phyloP scores from a whole-genome alignment of 2,797 vertebrate species.

The Vultur gryphus region DNA sequence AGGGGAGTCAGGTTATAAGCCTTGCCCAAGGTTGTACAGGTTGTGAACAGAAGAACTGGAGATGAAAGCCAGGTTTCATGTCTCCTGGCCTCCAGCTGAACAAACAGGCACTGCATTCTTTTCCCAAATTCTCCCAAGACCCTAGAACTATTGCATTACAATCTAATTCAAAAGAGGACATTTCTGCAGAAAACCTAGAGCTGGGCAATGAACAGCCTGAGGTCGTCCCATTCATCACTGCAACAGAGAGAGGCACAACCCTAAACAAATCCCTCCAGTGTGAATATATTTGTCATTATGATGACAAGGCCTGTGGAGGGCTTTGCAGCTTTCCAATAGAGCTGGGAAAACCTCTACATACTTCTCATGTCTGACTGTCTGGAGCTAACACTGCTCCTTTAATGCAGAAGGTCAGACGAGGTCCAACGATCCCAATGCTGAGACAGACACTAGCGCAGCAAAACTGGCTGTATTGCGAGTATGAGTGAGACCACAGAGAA shows the following conservation, averaged over 20 bases:
- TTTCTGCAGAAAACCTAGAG: neutral
- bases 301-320: neutral
- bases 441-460: constrained; percentile 54
- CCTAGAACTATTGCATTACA: neutral
- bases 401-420: constrained; percentile 36
- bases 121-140: neutral
- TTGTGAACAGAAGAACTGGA: constrained; percentile 31
- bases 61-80: neutral
- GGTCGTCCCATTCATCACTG: neutral
- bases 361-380: constrained; percentile 49
- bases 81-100: neutral
- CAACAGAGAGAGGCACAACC: neutral
- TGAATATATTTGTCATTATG: neutral
- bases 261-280: neutral
- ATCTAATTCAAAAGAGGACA: neutral
- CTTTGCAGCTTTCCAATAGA: neutral
- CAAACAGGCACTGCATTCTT: neutral
- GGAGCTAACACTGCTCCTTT: constrained; percentile 41
- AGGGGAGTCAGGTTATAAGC: constrained; percentile 31
- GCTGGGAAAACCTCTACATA: constrained; percentile 26
- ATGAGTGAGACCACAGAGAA: constrained; percentile 48
- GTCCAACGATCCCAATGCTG: neutral
- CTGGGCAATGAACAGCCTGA: neutral
- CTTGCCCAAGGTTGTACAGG: neutral
- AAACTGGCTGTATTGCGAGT: constrained; percentile 22